Evolutionary conservation across 2,888 invertebrate genomes (phyloP), one percentile per base, ranked within the genome.

Genomic region (Labia minor): DNA sequence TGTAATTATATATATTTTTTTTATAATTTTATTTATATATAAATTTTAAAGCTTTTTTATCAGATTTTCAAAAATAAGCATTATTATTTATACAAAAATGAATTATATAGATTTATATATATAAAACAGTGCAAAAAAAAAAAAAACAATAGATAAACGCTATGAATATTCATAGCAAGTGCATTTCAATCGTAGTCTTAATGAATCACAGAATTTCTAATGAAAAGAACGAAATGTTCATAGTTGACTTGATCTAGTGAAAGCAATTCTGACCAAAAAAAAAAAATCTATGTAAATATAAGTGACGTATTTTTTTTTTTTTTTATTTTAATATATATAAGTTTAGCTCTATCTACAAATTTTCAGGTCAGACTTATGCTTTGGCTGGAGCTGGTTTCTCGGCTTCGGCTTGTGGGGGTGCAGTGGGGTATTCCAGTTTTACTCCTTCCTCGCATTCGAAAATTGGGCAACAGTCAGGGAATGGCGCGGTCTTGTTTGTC

Each of bases 371-470:
- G 33, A 6, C 33, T 33, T 33, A 33, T 8, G 33, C 33, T 11
- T 33, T 33, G 62, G 67, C 66, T 37, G 37, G 61, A 67, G 64
- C 68, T 67, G 37, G 65, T 18, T 61, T 2, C 18, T 67, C 66
- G 37, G 67, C 66, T 19, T 64, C 68, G 6, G 80, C 73, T 73
- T 79, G 72, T 74, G 85, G 76, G 66, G 86, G 85, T 71, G 92
- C 85, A 74, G 92, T 92, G 1, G 92, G 92, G 79, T 90, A 93
- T 78, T 93, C 92, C 74, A 93, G 79, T 74, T 87, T 89, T 66
- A 86, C 90, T 61, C 92, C 93, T 19, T 86, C 86, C 76, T 92
- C 92, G 78, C 93, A 93, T 8, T 87, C 88, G 82, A 92, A 93
- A 70, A 80, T 80, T 1, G 93, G 93, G 76, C 93, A 94, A 77